A percentile compares a stretch with the other conserved stretches of the same genome.
Evolutionary conservation across 2,113 vertebrate species (phyloP).

Genomic region (Lamprotornis superbus): DNA sequence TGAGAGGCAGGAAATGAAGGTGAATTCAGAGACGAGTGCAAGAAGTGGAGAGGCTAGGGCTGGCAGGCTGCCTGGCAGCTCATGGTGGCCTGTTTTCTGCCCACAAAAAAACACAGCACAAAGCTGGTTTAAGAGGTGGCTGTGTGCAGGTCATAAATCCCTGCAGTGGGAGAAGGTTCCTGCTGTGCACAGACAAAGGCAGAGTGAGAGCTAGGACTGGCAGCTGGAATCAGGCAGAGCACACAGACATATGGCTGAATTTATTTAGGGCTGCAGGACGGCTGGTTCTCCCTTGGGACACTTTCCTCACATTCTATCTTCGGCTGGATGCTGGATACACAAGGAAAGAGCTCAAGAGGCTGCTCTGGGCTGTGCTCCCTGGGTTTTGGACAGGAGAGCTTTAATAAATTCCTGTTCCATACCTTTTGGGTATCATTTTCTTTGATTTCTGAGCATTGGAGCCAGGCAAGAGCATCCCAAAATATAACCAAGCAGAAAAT

Average conservation of each 20-base stretch:
- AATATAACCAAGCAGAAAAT: neutral
- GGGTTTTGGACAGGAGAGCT: neutral
- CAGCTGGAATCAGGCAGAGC: neutral
- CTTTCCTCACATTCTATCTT: neutral
- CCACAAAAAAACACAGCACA: neutral
- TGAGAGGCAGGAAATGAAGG: neutral
- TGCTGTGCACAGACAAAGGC: neutral
- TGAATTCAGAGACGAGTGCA: neutral
- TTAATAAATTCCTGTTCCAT: neutral
- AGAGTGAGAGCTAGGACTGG: neutral
- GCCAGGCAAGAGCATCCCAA: neutral
- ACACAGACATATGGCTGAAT: neutral
- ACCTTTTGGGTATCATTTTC: neutral
- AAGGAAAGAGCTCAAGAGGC: neutral
- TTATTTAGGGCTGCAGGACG: neutral
- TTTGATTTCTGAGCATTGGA: accelerated
- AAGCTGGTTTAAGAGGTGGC: neutral
- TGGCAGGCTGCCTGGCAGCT: neutral
- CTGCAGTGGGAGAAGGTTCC: neutral
- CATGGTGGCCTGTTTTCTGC: neutral
- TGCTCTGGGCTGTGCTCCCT: neutral
- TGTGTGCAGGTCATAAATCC: neutral
- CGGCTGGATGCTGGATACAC: neutral
- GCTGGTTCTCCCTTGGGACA: neutral
- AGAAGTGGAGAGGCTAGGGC: neutral